Evolutionary conservation across 2,113 vertebrate genomes (phyloP), one percentile per base, ranked within the genome.

Genomic region (Toxotes chatareus): DNA sequence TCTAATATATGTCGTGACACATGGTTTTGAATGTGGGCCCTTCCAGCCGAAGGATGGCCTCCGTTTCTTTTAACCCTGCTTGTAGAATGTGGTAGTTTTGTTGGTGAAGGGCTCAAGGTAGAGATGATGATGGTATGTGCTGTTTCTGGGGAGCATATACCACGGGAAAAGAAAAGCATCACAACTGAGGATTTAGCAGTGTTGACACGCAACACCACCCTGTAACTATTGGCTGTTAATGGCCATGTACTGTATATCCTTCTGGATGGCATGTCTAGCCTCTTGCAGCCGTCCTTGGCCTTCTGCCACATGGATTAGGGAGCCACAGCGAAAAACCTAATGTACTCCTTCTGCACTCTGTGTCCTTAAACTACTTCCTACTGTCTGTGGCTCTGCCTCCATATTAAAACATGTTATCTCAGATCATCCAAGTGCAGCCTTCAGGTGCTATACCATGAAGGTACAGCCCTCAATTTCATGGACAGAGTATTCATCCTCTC

Each of bases 241-340:
- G 51, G 42, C 59, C 64, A 42, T 57, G 53, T 65, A 44, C 40
- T 47, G 75, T 65, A 57, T 61, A 68, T 75, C 71, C 38, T 67
- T 83, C 74, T 86, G 81, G 81, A 57, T 85, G 79, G 79, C 84
- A 73, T 70, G 74, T 68, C 47, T 5, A 53, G 56, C 60, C 77
- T 79, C 19, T 34, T 38, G 83, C 84, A 73, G 75, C 72, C 77
- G 49, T 69, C 51, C 51, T 53, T 85, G 89, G 88, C 82, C 61
- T 34, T 23, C 46, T 69, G 85, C 90, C 89, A 88, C 44, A 55
- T 63, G 76, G 81, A 89, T 82, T 83, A 88, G 64, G 71, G 32
- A 81, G 65, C 83, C 81, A 65, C 82, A 73, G 68, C 73, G 79
- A 76, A 81, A 63, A 56, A 56, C 47, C 64, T 65, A 75, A 80